A percentile compares a stretch with the other conserved stretches of the same genome.
Conservation (phyloP, 2,113 vertebrate species). For the Engraulis encrasicolus region DNA sequence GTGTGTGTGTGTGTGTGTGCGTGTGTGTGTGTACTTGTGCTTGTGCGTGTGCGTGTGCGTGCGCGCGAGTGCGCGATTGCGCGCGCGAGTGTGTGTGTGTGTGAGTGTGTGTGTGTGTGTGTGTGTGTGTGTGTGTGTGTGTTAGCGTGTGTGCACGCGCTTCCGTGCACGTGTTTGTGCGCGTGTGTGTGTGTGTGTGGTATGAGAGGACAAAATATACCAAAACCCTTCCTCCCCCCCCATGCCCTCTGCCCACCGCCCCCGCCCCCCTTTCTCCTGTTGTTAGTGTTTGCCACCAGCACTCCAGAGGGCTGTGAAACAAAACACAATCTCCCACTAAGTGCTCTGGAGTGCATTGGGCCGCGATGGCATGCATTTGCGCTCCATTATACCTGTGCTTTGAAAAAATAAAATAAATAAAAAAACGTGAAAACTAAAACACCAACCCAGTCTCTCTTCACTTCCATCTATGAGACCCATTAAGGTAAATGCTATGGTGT, state of each 20-base stretch:
- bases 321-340: neutral
- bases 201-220: too few relatives aligned
- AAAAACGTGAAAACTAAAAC: too few relatives aligned
- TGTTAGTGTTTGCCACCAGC: neutral
- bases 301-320: neutral
- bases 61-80: too few relatives aligned
- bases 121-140: neutral
- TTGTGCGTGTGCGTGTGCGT: too few relatives aligned
- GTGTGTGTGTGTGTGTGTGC: too few relatives aligned
- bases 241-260: too few relatives aligned
- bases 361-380: neutral
- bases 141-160: too few relatives aligned
- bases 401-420: neutral
- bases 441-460: neutral
- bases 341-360: neutral
- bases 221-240: too few relatives aligned
- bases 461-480: neutral
- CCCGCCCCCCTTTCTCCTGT: neutral
- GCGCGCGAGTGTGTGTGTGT: neutral
- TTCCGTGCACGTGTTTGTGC: neutral
- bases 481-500: neutral
- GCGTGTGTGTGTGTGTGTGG: neutral
- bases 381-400: neutral
- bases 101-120: neutral
- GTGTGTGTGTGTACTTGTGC: too few relatives aligned